These are phyloP conservation scores for Bucorvus abyssinicus DNA, from an alignment of 2,797 vertebrate species.

Conservation along the genomic window DNA sequence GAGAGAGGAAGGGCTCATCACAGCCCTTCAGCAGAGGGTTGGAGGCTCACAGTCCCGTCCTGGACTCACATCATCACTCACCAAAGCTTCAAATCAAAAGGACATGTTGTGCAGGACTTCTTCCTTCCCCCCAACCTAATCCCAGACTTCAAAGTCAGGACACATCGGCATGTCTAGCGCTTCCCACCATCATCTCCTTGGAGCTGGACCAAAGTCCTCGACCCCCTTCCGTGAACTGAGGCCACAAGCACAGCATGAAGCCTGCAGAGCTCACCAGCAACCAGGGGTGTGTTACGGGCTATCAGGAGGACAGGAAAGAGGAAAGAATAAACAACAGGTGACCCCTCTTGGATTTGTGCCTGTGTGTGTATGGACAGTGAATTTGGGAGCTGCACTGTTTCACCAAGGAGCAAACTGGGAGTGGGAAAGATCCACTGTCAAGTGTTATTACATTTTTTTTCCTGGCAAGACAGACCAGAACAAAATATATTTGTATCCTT, in stretches of 20 bases:
- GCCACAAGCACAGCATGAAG: background rate
- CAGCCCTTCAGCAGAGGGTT: background rate
- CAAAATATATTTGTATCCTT: background rate
- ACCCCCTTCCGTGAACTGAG: background rate
- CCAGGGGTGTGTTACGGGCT: background rate
- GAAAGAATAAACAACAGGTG: background rate
- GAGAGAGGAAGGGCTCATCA: background rate
- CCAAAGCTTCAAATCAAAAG: background rate
- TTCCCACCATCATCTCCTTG: background rate
- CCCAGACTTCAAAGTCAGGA: conserved; percentile 1
- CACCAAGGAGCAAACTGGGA: background rate
- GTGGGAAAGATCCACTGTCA: background rate
- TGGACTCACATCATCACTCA: background rate
- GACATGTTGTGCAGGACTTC: background rate
- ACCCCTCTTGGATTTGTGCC: background rate
- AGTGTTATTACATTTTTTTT: background rate
- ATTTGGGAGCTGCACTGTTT: background rate
- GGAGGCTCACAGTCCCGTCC: background rate
- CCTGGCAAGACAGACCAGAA: background rate
- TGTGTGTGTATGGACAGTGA: fast-evolving
- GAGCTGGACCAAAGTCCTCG: background rate
- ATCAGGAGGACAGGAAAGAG: background rate
- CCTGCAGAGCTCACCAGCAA: background rate
- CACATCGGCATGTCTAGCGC: background rate
- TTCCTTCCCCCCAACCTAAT: background rate